Conservation (phyloP, 2,797 vertebrate genomes). For the Kryptopterus vitreolus region DNA sequence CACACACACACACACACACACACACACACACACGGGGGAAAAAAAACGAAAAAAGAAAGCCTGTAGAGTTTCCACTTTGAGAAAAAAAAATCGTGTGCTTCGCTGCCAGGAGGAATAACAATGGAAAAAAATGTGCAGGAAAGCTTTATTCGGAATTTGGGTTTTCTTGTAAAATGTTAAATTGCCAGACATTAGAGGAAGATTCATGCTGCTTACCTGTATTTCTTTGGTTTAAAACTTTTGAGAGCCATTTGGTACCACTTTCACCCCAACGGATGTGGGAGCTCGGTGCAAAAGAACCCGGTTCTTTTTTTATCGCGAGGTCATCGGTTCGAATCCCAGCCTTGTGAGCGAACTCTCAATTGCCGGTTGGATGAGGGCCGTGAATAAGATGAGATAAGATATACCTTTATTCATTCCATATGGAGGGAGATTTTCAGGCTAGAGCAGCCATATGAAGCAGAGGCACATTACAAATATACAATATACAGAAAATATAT, state of each 20-base stretch:
- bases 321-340: too few relatives aligned
- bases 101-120: slow-evolving; percentile 36
- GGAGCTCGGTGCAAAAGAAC: too few relatives aligned
- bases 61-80: slow-evolving; percentile 37
- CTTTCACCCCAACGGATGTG: neutral
- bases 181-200: neutral
- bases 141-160: neutral
- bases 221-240: neutral
- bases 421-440: too few relatives aligned
- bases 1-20: neutral
- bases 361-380: too few relatives aligned
- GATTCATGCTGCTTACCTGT: neutral
- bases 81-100: slow-evolving; percentile 7
- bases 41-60: slow-evolving; percentile 14
- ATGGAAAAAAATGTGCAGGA: slow-evolving; percentile 22
- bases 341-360: too few relatives aligned
- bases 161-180: neutral
- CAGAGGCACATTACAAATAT: too few relatives aligned
- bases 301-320: too few relatives aligned
- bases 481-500: too few relatives aligned
- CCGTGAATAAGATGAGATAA: too few relatives aligned
- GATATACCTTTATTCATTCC: too few relatives aligned
- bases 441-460: too few relatives aligned
- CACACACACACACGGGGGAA: too few relatives aligned
- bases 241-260: neutral